phyloP scores from a whole-genome alignment of 2,113 vertebrate species.

The Xiphias gladius region DNA sequence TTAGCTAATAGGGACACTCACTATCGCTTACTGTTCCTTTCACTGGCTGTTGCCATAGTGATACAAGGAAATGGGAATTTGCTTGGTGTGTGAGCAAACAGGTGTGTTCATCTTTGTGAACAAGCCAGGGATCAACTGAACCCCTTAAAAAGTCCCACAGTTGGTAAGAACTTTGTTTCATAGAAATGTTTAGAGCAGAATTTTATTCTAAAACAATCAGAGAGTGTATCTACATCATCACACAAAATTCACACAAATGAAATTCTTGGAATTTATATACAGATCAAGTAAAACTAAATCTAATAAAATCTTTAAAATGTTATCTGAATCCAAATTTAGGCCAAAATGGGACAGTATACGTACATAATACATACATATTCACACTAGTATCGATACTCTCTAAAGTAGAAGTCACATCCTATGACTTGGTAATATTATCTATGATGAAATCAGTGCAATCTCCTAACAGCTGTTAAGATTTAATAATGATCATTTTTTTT shows the following conservation, averaged over 20 bases:
- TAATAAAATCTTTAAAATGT: too few relatives aligned
- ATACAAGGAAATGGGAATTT: conserved; percentile 38
- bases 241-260: too few relatives aligned
- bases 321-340: neutral
- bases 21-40: conserved; percentile 46
- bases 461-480: neutral
- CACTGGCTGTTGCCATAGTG: conserved; percentile 72
- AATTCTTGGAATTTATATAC: neutral
- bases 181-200: neutral
- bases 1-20: conserved; percentile 66
- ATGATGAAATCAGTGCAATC: neutral
- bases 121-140: neutral
- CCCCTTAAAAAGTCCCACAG: neutral
- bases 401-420: neutral
- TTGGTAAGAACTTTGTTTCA: neutral
- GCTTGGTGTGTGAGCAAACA: conserved; percentile 26
- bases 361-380: too few relatives aligned
- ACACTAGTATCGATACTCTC: too few relatives aligned
- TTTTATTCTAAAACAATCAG: too few relatives aligned
- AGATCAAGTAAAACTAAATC: too few relatives aligned
- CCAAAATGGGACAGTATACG: neutral
- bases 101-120: conserved; percentile 22
- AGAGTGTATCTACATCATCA: too few relatives aligned
- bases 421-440: neutral
- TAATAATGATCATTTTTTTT: neutral